Evolutionary conservation across 2,113 vertebrate genomes (phyloP).

Genomic region (Anarrhichthys ocellatus): DNA sequence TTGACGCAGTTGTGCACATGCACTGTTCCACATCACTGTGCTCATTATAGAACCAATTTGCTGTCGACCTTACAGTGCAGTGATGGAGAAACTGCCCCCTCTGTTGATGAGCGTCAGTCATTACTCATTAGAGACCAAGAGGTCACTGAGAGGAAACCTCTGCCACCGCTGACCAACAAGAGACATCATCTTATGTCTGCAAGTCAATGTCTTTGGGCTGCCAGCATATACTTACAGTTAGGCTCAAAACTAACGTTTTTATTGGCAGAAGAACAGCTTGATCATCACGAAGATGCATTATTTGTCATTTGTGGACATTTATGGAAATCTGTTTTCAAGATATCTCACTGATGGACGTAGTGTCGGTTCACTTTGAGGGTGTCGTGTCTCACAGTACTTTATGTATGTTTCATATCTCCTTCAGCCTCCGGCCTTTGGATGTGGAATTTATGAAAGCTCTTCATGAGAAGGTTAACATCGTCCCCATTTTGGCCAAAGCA

Average conservation of each 20-base stretch:
- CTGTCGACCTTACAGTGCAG: background rate
- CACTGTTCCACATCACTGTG: slow-evolving; percentile 30
- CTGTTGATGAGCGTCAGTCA: slow-evolving; percentile 49
- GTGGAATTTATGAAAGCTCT: slow-evolving; percentile 98
- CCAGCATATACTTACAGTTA: background rate
- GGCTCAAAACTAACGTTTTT: background rate
- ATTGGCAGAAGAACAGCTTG: background rate
- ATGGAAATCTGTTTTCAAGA: background rate
- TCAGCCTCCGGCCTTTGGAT: slow-evolving; percentile 94
- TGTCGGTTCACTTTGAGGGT: background rate
- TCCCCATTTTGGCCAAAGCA: slow-evolving; percentile 95
- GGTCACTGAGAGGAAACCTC: background rate
- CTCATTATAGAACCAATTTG: slow-evolving; percentile 28
- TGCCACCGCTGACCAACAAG: background rate
- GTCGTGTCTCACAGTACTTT: background rate
- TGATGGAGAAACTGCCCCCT: slow-evolving; percentile 56
- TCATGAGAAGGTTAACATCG: slow-evolving; percentile 97
- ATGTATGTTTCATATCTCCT: slow-evolving; percentile 16
- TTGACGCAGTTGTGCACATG: slow-evolving; percentile 16
- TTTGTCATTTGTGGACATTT: background rate
- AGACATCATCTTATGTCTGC: background rate
- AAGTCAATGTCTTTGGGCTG: background rate
- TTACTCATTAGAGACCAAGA: slow-evolving; percentile 2
- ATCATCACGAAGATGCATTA: background rate
- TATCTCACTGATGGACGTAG: background rate